A percentile compares a stretch with the other conserved stretches of the same genome.
Evolutionary conservation across 2,797 vertebrate genomes (phyloP).

Genomic region (Spondyliosoma cantharus): DNA sequence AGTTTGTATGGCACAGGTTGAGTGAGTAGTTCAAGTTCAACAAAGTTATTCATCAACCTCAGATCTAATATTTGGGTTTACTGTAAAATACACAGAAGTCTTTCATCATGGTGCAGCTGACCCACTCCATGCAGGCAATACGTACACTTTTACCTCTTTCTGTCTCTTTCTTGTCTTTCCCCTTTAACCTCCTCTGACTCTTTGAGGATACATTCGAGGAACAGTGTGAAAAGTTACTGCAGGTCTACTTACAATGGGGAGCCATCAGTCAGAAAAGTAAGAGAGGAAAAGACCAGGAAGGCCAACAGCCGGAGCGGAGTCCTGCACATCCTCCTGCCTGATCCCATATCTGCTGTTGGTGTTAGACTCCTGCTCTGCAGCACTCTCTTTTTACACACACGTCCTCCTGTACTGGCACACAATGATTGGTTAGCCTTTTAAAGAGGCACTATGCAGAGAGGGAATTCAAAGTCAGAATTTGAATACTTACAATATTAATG

Average conservation of each 20-base stretch:
- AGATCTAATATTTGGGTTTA: not conserved
- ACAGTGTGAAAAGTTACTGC: too few species aligned
- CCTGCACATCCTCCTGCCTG: not conserved
- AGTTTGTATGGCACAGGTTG: too few species aligned
- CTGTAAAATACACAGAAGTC: not conserved
- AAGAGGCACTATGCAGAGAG: not conserved
- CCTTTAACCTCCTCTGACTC: not conserved
- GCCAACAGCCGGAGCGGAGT: not conserved
- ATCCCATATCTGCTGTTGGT: not conserved
- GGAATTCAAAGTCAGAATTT: too few species aligned
- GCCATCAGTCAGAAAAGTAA: constrained; percentile 5
- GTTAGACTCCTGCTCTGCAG: not conserved
- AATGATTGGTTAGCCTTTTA: not conserved
- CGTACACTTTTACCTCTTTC: not conserved
- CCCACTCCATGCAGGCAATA: not conserved
- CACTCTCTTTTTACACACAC: not conserved
- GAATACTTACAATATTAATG: too few species aligned
- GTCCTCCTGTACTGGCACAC: not conserved
- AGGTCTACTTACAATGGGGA: constrained; percentile 5
- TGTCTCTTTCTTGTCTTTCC: not conserved
- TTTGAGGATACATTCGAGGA: not conserved
- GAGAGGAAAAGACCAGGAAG: not conserved
- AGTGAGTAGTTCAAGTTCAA: too few species aligned
- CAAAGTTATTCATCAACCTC: not conserved
- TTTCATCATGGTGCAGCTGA: not conserved